Conservation (phyloP, 2,888 invertebrate species). For the Drosophila greeni region DNA sequence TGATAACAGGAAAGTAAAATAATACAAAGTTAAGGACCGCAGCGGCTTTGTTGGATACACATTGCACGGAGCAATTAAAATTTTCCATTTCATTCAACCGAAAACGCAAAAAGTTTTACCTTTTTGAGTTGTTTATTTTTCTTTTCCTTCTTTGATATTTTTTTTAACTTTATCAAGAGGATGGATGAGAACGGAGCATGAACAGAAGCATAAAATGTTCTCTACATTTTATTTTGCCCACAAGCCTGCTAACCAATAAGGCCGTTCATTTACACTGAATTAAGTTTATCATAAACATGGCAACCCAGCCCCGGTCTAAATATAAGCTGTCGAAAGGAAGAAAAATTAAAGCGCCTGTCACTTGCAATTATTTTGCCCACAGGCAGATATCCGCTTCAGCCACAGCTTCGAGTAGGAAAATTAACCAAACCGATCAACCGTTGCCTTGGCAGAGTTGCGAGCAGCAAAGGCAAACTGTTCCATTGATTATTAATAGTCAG, state of each 20-base stretch:
- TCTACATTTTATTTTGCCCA: slow-evolving; percentile 43
- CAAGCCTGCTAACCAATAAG: slow-evolving; percentile 36
- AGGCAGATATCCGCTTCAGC: slow-evolving; percentile 61
- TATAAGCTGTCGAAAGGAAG: slow-evolving; percentile 67
- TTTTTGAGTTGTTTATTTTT: slow-evolving; percentile 49
- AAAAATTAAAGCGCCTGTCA: slow-evolving; percentile 76
- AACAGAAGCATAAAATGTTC: slow-evolving; percentile 43
- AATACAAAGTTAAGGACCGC: slow-evolving; percentile 18
- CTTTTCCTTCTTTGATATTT: slow-evolving; percentile 67
- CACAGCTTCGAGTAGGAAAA: slow-evolving; percentile 29
- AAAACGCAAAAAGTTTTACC: slow-evolving; percentile 53
- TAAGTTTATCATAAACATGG: slow-evolving; percentile 69
- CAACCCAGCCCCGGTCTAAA: slow-evolving; percentile 57
- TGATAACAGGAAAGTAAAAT: not conserved
- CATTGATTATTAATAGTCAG: slow-evolving; percentile 61
- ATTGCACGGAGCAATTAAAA: slow-evolving; percentile 72
- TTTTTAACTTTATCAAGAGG: slow-evolving; percentile 60
- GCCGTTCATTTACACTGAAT: slow-evolving; percentile 74
- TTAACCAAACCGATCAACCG: slow-evolving; percentile 39
- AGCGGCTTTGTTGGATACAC: slow-evolving; percentile 7
- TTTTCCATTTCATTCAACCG: slow-evolving; percentile 77
- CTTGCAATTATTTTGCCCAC: slow-evolving; percentile 74
- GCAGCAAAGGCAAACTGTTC: slow-evolving; percentile 17
- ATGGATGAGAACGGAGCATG: slow-evolving; percentile 3
- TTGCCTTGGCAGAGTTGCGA: slow-evolving; percentile 50